A percentile compares a stretch with the other conserved stretches of the same genome.
phyloP scores from a whole-genome alignment of 2,888 invertebrate species.

The Nebria brevicollis region DNA sequence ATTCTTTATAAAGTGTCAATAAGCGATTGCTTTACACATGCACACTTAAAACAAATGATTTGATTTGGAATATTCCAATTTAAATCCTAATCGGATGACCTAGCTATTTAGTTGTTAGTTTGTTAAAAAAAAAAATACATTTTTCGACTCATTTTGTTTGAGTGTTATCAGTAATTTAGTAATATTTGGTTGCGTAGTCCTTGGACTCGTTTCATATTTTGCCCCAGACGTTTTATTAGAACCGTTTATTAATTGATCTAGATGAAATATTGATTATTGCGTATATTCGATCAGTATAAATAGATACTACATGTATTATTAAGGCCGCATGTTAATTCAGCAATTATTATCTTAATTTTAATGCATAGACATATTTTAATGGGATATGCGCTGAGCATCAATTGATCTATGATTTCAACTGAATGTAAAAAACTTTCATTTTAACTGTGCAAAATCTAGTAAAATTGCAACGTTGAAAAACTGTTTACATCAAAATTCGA shows the following conservation, averaged over 20 bases:
- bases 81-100: too few species aligned
- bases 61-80: not conserved
- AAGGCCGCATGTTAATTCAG: not conserved
- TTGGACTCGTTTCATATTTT: not conserved
- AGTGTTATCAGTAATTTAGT: not conserved
- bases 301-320: not conserved
- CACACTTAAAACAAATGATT: not conserved
- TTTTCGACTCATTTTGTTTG: not conserved
- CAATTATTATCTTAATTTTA: not conserved
- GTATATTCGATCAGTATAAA: not conserved
- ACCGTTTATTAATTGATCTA: not conserved
- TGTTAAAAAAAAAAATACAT: not conserved
- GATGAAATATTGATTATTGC: not conserved
- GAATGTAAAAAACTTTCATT: too few species aligned
- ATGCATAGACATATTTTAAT: too few species aligned
- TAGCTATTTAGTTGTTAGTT: too few species aligned
- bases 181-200: not conserved
- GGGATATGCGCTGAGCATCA: not conserved
- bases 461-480: too few species aligned
- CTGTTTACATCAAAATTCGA: too few species aligned
- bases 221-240: not conserved
- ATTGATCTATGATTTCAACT: too few species aligned
- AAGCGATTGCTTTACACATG: not conserved
- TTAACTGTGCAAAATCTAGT: too few species aligned
- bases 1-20: not conserved